Evolutionary conservation across 2,888 invertebrate species (phyloP), one percentile per base, ranked within the genome.

Genomic region (Oscheius sp.): DNA sequence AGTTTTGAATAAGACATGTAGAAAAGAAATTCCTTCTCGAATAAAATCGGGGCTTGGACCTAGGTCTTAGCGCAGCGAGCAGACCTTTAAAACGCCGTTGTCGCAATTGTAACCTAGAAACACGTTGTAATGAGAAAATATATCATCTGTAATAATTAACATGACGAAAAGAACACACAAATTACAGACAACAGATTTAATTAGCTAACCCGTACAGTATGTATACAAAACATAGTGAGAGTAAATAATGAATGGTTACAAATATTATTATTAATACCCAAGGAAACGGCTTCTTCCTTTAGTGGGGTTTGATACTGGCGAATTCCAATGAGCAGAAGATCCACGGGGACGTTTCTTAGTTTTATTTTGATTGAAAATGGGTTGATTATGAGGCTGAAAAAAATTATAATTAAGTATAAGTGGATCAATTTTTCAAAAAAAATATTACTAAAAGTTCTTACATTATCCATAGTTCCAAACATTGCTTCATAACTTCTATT

Each of bases 261-360:
- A 77, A 80, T 72, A 49, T 49, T 16, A 25, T 3, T 16, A 25
- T 21, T 49, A 71, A 35, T 52, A 71, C 43, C 72, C 72, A 25
- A 72, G 66, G 41, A 66, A 72, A 13, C 64, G 64, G 25, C 66
- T 66, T 55, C 55, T 73, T 18, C 73, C 73, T 49, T 73, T 73
- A n/a, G 69, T 76, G n/a, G 82, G 83, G 12, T 79, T 63, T 21
- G 70, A 63, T 49, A 80, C 86, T 0, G 90, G 90, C 3, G 90
- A 89, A 72, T 88, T 86, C 90, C 90, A 90, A 27, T 87, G 81
- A 13, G 90, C 90, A 9, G 90, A 90, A 69, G 90, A 90, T 12
- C 89, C 89, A 46, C 90, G 85, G 5, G 49, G 49, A 13, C 72
- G 53, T 52, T 46, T 71, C 52, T 68, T 68, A 21, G 13, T 43